Percentiles rank a stretch among this genome's conserved stretches.
These are phyloP conservation scores for Brachionus rotundiformis DNA, from an alignment of 1,140 invertebrate species.

Conservation along the genomic window DNA sequence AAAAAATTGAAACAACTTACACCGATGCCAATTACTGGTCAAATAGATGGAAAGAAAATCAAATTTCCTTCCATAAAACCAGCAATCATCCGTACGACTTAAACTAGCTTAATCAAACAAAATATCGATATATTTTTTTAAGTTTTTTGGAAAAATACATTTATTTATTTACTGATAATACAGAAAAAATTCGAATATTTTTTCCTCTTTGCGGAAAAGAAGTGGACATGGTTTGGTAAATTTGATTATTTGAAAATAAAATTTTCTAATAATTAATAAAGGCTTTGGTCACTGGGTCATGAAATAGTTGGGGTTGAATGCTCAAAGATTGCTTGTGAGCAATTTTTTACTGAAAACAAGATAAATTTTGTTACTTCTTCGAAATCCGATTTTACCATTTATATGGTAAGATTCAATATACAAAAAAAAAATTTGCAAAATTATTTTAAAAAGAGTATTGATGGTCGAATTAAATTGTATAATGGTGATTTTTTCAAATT, in stretches of 20 bases:
- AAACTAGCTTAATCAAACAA: not conserved
- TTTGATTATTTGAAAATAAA: not conserved
- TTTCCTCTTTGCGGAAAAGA: constrained; percentile 51
- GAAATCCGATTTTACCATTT: not conserved
- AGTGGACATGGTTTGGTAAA: constrained; percentile 48
- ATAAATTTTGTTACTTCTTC: not conserved
- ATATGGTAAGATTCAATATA: not conserved
- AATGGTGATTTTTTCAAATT: constrained; percentile 47
- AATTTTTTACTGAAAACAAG: constrained; percentile 28
- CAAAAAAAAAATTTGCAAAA: not conserved
- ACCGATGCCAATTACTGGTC: constrained; percentile 4
- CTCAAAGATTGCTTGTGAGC: not conserved
- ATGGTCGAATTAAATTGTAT: constrained; percentile 18
- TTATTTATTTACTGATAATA: not conserved
- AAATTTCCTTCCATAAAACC: constrained; percentile 20
- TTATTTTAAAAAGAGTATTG: not conserved
- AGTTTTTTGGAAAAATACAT: constrained; percentile 38
- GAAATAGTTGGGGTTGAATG: constrained; percentile 36
- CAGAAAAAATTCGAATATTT: not conserved
- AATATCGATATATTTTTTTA: not conserved
- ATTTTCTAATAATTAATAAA: not conserved
- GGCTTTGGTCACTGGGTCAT: constrained; percentile 38
- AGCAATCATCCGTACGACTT: constrained; percentile 11
- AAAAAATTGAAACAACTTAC: not conserved
- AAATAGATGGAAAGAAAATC: not conserved